Evolutionary conservation across 2,888 invertebrate genomes (phyloP), one percentile per base, ranked within the genome.

Genomic region (Hyposoter dolosus): DNA sequence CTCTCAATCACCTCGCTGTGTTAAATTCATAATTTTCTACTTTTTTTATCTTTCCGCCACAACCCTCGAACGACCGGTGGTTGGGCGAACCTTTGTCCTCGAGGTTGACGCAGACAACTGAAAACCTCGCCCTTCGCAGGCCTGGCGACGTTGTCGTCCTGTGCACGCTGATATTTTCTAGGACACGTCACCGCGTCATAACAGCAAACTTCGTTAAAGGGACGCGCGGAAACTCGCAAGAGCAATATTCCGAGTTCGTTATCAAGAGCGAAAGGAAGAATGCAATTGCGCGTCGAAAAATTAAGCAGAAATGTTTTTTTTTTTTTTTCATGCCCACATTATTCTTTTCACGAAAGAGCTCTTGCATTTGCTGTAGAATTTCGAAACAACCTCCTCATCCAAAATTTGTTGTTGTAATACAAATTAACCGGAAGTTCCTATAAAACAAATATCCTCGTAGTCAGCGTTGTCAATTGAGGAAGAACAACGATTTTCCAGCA

Each of bases 401-500:
- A 5, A 28, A 60, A 60, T 60, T 28, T 60, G 12, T 28, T 60
- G 53, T 53, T 17, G 3, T 3, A 9, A 15, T 60, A 5, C 28
- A 60, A 60, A 60, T 60, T 28, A 15, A 60, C 60, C 28, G 15
- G 15, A 28, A 28, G 15, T 28, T 60, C 4, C 60, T 28, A 28
- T 60, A 15, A 28, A 60, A 60, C 56, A 60, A 60, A 60, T 60
- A 60, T 60, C 60, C 28, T 28, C 15, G 28, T 28, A 28, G 28
- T 6, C 60, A 15, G 3, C 40, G 23, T 66, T 72, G 72, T 40
- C 47, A 76, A 79, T 65, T 71, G 53, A 69, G 19, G 65, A 82
- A 79, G 75, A 78, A 78, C 82, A 75, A 53, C 23, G 17, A 60
- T 60, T 82, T 69, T 74, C 68, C 45, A 75, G 63, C 47, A 75